Conservation (phyloP, 2,888 invertebrate species). For the Leucozona laternaria region DNA sequence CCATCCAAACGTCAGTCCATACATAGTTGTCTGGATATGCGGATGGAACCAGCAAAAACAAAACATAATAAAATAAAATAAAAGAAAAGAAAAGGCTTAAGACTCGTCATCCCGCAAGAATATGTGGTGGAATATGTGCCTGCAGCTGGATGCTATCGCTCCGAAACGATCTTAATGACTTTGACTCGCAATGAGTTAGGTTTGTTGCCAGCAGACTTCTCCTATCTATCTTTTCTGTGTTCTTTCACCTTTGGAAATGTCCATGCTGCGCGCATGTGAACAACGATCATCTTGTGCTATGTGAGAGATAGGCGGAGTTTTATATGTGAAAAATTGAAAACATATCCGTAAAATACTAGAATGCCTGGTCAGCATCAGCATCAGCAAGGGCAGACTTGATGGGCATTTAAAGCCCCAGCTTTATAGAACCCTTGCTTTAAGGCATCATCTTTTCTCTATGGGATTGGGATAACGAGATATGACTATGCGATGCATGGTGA, state of each 20-base stretch:
- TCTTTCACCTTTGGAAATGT: conserved; percentile 61
- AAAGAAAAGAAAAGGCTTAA: conserved; percentile 39
- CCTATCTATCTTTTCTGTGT: conserved; percentile 31
- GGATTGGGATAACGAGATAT: conserved; percentile 45
- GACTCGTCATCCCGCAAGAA: conserved; percentile 45
- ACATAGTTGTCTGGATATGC: conserved; percentile 34
- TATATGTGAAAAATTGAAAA: conserved; percentile 63
- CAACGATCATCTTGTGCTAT: conserved; percentile 56
- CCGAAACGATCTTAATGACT: conserved; percentile 75
- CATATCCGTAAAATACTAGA: conserved; percentile 61
- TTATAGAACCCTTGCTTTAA: conserved; percentile 38
- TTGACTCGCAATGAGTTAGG: conserved; percentile 70
- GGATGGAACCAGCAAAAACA: conserved; percentile 32
- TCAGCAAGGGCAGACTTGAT: conserved; percentile 44
- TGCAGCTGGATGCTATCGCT: conserved; percentile 74
- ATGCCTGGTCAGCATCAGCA: conserved; percentile 18
- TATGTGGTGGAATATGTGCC: conserved; percentile 46
- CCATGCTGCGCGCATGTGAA: conserved; percentile 66
- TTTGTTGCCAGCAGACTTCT: conserved; percentile 37
- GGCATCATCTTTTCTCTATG: conserved; percentile 35
- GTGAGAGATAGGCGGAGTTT: conserved; percentile 12
- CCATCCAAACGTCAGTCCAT: conserved; percentile 22
- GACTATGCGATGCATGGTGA: conserved; percentile 43
- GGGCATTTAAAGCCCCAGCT: conserved; percentile 49
- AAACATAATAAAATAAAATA: neutral